Evolutionary conservation across 1,140 invertebrate genomes (phyloP), one percentile per base, ranked within the genome.

Genomic region (Protaetia brevitarsis): DNA sequence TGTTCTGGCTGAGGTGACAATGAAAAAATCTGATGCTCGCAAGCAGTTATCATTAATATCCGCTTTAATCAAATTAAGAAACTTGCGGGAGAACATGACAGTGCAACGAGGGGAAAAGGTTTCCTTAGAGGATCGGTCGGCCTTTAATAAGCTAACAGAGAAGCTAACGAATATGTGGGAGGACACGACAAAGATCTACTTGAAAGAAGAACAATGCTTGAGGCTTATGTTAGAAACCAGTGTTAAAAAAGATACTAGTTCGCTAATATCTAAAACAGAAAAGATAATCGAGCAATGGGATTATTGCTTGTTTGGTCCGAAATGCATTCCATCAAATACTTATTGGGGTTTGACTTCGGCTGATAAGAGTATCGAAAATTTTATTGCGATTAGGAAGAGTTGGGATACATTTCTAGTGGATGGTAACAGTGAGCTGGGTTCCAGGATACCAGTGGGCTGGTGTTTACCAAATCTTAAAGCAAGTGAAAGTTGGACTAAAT

Each of bases 1-100:
- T 66, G 81, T 90, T 10, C 74, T 92, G 1, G 82, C 83, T 37
- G 88, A 90, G 71, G 88, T 91, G 0, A 77, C 83, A 23, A 82
- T 82, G 51, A 90, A 90, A 74, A 86, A 88, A 72, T 82, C 76
- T 30, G 89, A 92, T 73, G 86, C 85, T 0, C 85, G 83, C 62
- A 87, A 87, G 71, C 85, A 83, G 70, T 73, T 89, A 1, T 77
- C 80, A 0, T 76, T 90, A 21, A 73, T 92, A 13, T 82, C 85
- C 27, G 82, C 85, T 8, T 72, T 93, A 13, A 67, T 82, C 26
- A 88, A 87, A 73, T 77, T 92, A 7, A 78, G 89, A 51, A 80
- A 78, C 62, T 81, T 87, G 4, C 82, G 88, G 68, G 78, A 83
- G 41, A 83, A 85, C 27, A 84, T 85, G 37, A 83, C 83, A 27